phyloP scores from a whole-genome alignment of 2,797 vertebrate genomes.

The Enteromius argenteus region DNA sequence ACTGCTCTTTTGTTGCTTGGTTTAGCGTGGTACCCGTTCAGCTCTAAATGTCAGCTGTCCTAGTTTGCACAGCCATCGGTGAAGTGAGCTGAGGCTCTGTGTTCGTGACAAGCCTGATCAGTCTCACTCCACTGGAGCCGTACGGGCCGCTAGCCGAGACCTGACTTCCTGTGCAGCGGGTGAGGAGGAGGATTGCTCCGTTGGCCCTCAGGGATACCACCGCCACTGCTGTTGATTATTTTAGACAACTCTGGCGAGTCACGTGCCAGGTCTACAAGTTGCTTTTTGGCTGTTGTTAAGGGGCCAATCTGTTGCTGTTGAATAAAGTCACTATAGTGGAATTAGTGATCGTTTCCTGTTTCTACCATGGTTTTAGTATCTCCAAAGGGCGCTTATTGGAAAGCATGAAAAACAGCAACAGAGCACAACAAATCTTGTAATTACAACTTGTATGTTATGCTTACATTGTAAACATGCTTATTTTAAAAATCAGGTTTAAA shows the following conservation, averaged over 20 bases:
- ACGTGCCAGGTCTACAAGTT: constrained; percentile 35
- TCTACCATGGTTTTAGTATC: background rate
- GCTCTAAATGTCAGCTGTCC: constrained; percentile 65
- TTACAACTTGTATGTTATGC: background rate
- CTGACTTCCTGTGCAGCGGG: constrained; percentile 55
- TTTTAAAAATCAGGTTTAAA: background rate
- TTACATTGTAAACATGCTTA: background rate
- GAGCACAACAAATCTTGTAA: background rate
- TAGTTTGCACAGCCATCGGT: constrained; percentile 60
- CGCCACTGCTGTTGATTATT: constrained; percentile 57
- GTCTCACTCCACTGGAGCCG: constrained; percentile 72
- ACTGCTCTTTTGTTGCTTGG: constrained; percentile 27
- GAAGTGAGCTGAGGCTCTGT: constrained; percentile 58
- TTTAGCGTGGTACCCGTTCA: constrained; percentile 43
- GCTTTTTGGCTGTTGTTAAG: constrained; percentile 13
- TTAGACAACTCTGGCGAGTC: constrained; percentile 54
- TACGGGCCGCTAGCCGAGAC: constrained; percentile 69
- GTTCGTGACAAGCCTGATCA: constrained; percentile 69
- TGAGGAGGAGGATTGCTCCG: background rate
- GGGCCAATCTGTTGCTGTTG: background rate
- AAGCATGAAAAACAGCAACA: constrained; percentile 1
- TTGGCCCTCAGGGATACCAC: constrained; percentile 17
- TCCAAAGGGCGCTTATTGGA: background rate
- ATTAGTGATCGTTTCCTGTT: background rate
- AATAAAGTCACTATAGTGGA: background rate